Base-by-base conservation (phyloP, 1,140 invertebrate species). In the Battus philenor region DNA sequence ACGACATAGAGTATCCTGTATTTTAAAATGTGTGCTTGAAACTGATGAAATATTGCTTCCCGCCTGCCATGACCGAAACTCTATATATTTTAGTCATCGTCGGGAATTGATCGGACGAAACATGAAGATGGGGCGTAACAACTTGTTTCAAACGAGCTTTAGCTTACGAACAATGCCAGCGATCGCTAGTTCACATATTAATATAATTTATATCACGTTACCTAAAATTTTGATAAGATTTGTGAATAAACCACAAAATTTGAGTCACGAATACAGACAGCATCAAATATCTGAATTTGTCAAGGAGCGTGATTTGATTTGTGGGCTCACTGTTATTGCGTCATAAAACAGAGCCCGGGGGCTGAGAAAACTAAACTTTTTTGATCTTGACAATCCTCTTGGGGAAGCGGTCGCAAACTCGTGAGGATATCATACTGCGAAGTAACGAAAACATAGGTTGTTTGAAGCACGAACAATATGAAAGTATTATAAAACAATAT, bases 11-110 rank as follows among this genome's bases (percentile, higher is more conserved):
- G 47, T 57, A 38, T 53, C 56, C 52, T 58, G 62, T 71, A 72
- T 70, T 78, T 81, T 81, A 78, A 81, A 81, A 73, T 58, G 62
- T 69, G 73, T 58, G 68, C 57, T 65, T 63, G 68, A 63, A 73
- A 73, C 58, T 46, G 17, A 60, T 80, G 70, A 83, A 75, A 80
- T 79, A 83, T 83, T 71, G 56, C 68, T 58, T 70, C 32, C 59
- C 53, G 44, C 54, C 62, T 61, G 53, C 54, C 59, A 54, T 48
- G 38, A 50, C 59, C 50, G 59, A 59, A 53, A 58, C 58, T 46
- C 55, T 54, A 68, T 74, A 74, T 65, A 69, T 76, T 72, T 56
- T 50, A 72, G 70, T 71, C 70, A 75, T 65, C 53, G 60, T 63
- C 47, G 55, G 54, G 64, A 69, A 76, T 74, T 72, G 72, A 66